Conservation (phyloP, 1,140 invertebrate species). For the Physella acuta region DNA sequence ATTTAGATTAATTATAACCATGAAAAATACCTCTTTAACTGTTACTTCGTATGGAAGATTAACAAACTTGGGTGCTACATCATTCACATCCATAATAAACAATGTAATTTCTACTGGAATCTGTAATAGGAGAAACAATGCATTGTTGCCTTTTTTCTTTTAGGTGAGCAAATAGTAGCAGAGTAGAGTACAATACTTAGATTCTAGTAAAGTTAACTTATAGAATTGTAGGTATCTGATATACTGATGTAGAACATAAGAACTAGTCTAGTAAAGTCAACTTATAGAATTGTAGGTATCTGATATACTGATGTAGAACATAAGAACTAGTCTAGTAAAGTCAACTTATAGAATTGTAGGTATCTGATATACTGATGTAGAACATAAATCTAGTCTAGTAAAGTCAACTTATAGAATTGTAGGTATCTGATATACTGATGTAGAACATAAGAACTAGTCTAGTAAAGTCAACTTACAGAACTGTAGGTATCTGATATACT, state of each 20-base stretch:
- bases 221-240: conserved; percentile 28
- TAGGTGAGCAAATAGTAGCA: not conserved
- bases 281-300: too few species aligned
- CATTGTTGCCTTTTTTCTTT: not conserved
- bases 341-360: conserved; percentile 23
- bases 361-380: conserved; percentile 36
- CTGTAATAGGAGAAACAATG: conserved; percentile 27
- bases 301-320: too few species aligned
- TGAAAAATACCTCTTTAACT: conserved; percentile 47
- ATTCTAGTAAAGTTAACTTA: conserved; percentile 17
- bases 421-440: too few species aligned
- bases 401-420: too few species aligned
- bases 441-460: too few species aligned
- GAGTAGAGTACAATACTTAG: too few species aligned
- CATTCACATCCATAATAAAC: conserved; percentile 47
- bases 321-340: too few species aligned
- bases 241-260: conserved; percentile 40
- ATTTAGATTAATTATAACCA: too few species aligned
- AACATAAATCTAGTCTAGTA: too few species aligned
- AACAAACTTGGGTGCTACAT: conserved; percentile 41
- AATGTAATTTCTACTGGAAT: conserved; percentile 33
- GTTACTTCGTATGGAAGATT: conserved; percentile 44
- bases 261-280: too few species aligned
- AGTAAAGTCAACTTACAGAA: conserved; percentile 20
- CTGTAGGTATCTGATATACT: conserved; percentile 30